Evolutionary conservation across 2,797 vertebrate species (phyloP).

Genomic region (Urosaurus nigricauda): DNA sequence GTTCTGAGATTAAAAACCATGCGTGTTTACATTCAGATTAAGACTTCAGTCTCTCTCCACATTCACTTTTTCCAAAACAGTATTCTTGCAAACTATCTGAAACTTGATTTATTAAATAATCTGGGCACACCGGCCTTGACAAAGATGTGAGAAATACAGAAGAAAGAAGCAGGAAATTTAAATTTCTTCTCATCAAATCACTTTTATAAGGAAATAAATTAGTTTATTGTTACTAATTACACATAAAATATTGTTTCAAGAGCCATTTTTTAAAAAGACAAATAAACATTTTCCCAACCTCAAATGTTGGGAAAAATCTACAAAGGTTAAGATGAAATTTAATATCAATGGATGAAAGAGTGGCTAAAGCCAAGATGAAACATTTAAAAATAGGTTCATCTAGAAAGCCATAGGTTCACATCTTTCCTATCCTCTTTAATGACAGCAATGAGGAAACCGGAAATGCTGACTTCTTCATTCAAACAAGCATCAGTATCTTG

Average conservation of each 20-base stretch:
- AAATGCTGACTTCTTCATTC: background rate
- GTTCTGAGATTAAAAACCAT: background rate
- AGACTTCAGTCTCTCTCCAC: background rate
- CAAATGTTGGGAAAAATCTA: background rate
- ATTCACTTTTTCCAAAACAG: background rate
- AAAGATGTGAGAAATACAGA: background rate
- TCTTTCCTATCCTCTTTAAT: background rate
- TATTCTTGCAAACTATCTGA: slow-evolving; percentile 24
- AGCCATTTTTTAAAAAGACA: background rate
- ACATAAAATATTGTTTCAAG: background rate
- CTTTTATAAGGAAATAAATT: slow-evolving; percentile 24
- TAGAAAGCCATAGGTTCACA: too few species aligned
- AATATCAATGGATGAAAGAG: background rate
- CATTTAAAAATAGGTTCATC: background rate
- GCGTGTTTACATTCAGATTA: slow-evolving; percentile 30
- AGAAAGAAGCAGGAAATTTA: background rate
- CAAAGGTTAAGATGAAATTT: background rate
- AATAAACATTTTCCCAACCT: background rate
- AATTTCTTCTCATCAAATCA: slow-evolving; percentile 11
- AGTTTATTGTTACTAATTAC: slow-evolving; percentile 17
- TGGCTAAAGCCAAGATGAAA: background rate
- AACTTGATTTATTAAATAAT: slow-evolving; percentile 9
- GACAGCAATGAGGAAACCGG: background rate
- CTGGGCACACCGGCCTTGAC: background rate
- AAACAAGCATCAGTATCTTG: background rate